Conservation (phyloP, 2,797 vertebrate genomes). For the Pachyuromys duprasi region DNA sequence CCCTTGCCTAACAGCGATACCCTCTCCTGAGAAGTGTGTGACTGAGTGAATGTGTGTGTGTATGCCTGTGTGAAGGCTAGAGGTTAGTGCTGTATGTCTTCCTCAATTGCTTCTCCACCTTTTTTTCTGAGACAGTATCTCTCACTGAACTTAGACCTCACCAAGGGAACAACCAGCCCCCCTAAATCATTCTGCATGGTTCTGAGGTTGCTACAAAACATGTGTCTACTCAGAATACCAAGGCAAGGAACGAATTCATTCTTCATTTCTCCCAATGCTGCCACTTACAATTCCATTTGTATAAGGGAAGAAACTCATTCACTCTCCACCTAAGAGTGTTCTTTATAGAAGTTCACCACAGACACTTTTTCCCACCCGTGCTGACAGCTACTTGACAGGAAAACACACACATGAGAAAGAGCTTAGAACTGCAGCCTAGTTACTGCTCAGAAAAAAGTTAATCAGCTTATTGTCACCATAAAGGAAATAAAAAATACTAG, state of each 20-base stretch:
- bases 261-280: not conserved
- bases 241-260: not conserved
- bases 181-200: not conserved
- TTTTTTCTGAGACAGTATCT: not conserved
- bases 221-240: not conserved
- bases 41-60: too few species aligned
- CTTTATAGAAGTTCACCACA: constrained; percentile 32
- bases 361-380: not conserved
- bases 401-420: not conserved
- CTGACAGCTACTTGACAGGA: not conserved
- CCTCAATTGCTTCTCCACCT: not conserved
- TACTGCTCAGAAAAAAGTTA: not conserved
- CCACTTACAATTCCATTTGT: not conserved
- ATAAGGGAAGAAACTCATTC: constrained; percentile 1
- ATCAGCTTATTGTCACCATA: not conserved
- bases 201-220: not conserved
- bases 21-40: not conserved
- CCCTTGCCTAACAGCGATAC: accelerated
- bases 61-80: not conserved
- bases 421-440: not conserved
- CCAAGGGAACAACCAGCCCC: not conserved
- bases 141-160: not conserved
- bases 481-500: not conserved
- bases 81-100: not conserved
- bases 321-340: not conserved